phyloP scores from a whole-genome alignment of 2,797 vertebrate genomes.

The Arremon aurantiirostris region DNA sequence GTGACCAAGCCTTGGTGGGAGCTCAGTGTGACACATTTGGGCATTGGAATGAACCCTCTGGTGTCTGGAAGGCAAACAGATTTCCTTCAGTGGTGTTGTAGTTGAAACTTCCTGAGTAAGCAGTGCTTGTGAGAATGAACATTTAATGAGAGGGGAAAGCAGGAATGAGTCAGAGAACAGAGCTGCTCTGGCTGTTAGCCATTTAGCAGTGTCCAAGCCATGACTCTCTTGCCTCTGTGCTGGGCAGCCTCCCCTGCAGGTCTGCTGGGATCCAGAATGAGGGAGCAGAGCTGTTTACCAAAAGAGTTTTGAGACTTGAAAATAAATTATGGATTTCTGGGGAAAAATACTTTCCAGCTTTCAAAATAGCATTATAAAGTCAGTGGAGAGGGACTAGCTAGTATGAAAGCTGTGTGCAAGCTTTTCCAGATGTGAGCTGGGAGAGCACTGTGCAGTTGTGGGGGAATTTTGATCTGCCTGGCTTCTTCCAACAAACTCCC shows the following conservation, averaged over 20 bases:
- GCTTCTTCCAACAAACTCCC: neutral
- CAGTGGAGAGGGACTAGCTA: neutral
- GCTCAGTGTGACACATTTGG: fast-evolving
- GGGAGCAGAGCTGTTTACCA: neutral
- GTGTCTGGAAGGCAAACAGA: neutral
- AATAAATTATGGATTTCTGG: neutral
- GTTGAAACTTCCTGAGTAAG: neutral
- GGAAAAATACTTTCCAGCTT: neutral
- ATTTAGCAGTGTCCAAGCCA: neutral
- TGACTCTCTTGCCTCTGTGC: neutral
- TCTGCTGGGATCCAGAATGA: neutral
- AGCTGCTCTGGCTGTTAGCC: neutral
- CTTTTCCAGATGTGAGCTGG: neutral
- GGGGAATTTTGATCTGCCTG: neutral
- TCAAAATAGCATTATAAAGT: neutral
- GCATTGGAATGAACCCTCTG: neutral
- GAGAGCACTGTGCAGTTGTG: neutral
- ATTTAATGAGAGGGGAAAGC: neutral
- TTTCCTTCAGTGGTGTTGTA: neutral
- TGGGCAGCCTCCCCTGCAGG: neutral
- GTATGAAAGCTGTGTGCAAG: neutral
- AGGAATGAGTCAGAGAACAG: neutral
- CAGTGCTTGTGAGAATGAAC: neutral
- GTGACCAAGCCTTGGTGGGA: neutral
- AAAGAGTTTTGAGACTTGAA: neutral